These are phyloP conservation scores for Andrena bicolor DNA, from an alignment of 2,888 invertebrate species.

Conservation along the genomic window DNA sequence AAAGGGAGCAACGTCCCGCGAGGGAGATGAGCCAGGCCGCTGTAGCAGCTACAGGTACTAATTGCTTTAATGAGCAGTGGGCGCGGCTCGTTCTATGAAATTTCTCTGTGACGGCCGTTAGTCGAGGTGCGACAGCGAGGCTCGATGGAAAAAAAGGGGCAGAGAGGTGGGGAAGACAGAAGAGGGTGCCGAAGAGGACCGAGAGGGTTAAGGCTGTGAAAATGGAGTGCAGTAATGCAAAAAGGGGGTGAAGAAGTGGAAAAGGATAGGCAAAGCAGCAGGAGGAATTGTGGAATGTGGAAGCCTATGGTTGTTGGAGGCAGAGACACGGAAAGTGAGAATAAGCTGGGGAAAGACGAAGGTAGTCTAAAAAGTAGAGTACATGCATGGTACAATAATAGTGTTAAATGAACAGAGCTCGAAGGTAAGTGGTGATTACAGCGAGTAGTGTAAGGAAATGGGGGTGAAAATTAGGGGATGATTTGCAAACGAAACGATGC, in stretches of 20 bases:
- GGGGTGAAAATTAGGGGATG: no score
- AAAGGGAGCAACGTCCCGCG: conserved; percentile 6
- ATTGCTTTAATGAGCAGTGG: conserved; percentile 73
- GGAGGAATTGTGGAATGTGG: no score
- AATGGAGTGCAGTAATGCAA: conserved; percentile 16
- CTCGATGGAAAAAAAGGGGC: not conserved
- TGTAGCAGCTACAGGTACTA: conserved; percentile 61
- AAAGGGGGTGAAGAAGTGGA: not conserved
- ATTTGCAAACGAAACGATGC: no score
- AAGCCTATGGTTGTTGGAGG: no score
- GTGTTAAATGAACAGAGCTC: no score
- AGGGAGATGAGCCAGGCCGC: conserved; percentile 47
- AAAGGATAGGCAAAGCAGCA: not conserved
- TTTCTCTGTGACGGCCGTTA: conserved; percentile 57
- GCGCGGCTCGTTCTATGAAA: conserved; percentile 62
- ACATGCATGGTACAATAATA: no score
- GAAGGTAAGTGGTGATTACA: no score
- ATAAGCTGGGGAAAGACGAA: no score
- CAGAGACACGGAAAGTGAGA: no score
- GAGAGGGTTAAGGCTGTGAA: not conserved
- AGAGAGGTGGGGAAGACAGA: conserved; percentile 9
- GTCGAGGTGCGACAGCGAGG: conserved; percentile 14
- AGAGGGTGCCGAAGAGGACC: conserved; percentile 1
- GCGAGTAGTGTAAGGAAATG: no score
- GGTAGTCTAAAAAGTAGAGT: no score